Evolutionary conservation across 2,888 invertebrate species (phyloP), one percentile per base, ranked within the genome.

Genomic region (Pinctada fucata): DNA sequence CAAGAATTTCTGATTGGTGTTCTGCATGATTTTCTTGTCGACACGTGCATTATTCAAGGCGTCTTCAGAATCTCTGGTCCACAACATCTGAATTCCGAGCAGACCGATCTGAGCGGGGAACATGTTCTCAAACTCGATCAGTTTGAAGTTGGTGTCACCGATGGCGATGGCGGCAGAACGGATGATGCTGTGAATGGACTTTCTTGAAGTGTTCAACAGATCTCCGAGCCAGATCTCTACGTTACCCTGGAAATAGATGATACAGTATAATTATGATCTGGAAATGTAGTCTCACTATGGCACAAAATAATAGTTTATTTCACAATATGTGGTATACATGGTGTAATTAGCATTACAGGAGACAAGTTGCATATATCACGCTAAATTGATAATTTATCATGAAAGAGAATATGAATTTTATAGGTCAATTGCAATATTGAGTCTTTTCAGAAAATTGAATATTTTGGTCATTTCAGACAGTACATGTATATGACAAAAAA

Each of bases 171-270:
- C 95, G 0, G 97, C 96, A 88, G 96, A 95, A 79, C 97, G 94
- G 87, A 99, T 98, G 88, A 99, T 97, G 3, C 96, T 95, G 93
- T 99, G 98, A 69, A 99, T 93, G 50, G 98, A 98, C 86, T 95
- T 94, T 91, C 97, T 97, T 0, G 97, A 96, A 51, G 96, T 96
- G 90, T 95, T 95, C 86, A 98, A 93, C 66, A 99, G 94, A 80
- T 97, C 97, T 83, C 96, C 97, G 68, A 99, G 94, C 99, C 99
- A 99, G 0, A 96, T 96, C 93, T 99, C 99, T 0, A 99, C 99
- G 84, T 92, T 92, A 76, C 93, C 93, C 92, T 92, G 82, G 3
- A 80, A 79, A 31, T 31, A 0, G 31, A 31, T 31, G 31, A 31
- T 31, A 31, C 31, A 31, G 31, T 31, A 31, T 31, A 31, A 31